phyloP scores from a whole-genome alignment of 2,113 vertebrate genomes.

The Oncorhynchus tshawytscha region DNA sequence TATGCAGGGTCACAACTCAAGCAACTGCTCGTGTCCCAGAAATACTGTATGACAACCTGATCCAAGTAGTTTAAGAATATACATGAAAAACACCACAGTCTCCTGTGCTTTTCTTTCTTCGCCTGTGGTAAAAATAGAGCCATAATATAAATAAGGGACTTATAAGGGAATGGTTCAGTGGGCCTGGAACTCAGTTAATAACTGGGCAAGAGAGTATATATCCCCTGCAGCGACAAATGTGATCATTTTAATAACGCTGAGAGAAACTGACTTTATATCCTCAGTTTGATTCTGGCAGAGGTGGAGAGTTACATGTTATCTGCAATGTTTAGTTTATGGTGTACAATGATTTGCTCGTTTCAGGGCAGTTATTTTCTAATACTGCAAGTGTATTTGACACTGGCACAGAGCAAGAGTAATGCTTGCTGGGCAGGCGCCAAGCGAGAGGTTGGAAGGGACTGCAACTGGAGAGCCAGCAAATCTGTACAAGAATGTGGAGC shows the following conservation, averaged over 20 bases:
- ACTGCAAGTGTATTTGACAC: conserved; percentile 39
- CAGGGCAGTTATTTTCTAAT: conserved; percentile 61
- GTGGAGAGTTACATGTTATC: conserved; percentile 23
- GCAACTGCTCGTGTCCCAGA: conserved; percentile 51
- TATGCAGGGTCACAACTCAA: conserved; percentile 50
- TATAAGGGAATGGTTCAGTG: conserved; percentile 27
- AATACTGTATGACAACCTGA: conserved; percentile 34
- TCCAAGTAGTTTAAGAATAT: too few species aligned
- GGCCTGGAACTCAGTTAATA: conserved; percentile 18
- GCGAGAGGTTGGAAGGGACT: conserved; percentile 63
- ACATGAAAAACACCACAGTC: neutral
- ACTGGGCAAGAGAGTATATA: conserved; percentile 18
- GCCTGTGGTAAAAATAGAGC: conserved; percentile 31
- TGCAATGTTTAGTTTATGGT: conserved; percentile 28
- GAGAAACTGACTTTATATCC: conserved; percentile 26
- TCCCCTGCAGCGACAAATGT: conserved; percentile 10
- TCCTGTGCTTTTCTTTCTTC: neutral
- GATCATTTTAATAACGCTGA: conserved; percentile 3
- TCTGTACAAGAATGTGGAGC: conserved; percentile 90
- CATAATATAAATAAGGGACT: conserved; percentile 44
- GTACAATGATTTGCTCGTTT: conserved; percentile 51
- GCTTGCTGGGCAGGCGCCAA: conserved; percentile 56
- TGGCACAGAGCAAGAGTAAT: conserved; percentile 66
- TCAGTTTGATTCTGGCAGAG: conserved; percentile 29
- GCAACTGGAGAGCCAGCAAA: conserved; percentile 84